A percentile compares a stretch with the other conserved stretches of the same genome.
Conservation (phyloP, 1,140 invertebrate species). For the Euborellia annulipes region DNA sequence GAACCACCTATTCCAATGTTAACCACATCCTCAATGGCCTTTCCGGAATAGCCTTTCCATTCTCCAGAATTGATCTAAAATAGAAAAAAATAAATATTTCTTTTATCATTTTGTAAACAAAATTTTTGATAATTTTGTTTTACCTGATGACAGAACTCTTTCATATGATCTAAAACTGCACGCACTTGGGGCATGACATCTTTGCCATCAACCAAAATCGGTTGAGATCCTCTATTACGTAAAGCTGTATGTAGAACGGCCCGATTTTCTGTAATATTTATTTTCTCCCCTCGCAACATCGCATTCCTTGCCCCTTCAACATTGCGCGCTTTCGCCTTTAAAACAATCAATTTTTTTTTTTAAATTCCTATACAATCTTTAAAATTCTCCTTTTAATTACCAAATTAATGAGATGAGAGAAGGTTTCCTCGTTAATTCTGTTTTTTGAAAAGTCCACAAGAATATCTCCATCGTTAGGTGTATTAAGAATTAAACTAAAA, state of each 20-base stretch:
- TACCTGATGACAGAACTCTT: conserved; percentile 71
- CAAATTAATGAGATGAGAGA: conserved; percentile 62
- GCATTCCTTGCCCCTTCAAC: conserved; percentile 73
- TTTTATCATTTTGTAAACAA: conserved; percentile 9
- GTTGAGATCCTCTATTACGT: conserved; percentile 63
- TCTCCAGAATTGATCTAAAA: conserved; percentile 12
- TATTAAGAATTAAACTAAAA: conserved; percentile 52
- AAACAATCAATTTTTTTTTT: conserved; percentile 11
- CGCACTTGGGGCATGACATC: conserved; percentile 93
- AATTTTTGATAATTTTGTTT: conserved; percentile 23
- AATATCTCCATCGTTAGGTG: conserved; percentile 73
- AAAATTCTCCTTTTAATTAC: too few species aligned
- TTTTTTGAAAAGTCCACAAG: conserved; percentile 96
- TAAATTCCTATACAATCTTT: too few species aligned
- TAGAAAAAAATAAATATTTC: conserved; percentile 3
- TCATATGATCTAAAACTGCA: conserved; percentile 85
- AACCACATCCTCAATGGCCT: conserved; percentile 92
- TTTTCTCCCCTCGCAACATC: conserved; percentile 90
- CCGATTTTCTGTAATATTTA: conserved; percentile 95
- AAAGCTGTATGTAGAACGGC: conserved; percentile 92
- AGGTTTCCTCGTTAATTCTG: conserved; percentile 61
- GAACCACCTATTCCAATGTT: conserved; percentile 99
- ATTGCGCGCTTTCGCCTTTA: conserved; percentile 60
- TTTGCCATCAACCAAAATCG: conserved; percentile 71
- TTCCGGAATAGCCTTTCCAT: conserved; percentile 85